These are phyloP conservation scores for Moxostoma hubbsi DNA, from an alignment of 2,797 vertebrate species.

Conservation along the genomic window DNA sequence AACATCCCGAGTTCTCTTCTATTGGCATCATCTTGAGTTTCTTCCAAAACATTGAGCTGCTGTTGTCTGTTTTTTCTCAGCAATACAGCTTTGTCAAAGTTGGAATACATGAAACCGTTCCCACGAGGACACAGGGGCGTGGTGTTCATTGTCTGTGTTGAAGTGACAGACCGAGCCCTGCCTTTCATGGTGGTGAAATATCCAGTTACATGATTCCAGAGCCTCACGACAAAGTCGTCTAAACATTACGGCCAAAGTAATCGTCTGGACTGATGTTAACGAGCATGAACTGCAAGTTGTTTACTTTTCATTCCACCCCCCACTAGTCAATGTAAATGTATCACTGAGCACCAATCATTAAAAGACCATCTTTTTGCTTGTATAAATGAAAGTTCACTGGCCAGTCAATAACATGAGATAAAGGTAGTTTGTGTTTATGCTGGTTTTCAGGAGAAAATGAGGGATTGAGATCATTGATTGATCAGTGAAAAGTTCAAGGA, in stretches of 20 bases:
- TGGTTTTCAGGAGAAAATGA: background rate
- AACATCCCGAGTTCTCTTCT: conserved; percentile 34
- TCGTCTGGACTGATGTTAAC: conserved; percentile 47
- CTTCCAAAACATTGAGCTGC: conserved; percentile 45
- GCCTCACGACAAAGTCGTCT: conserved; percentile 16
- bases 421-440: background rate
- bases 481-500: background rate
- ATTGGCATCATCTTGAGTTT: conserved; percentile 43
- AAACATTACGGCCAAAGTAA: conserved; percentile 48
- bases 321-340: conserved; percentile 37
- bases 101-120: conserved; percentile 39
- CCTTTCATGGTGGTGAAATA: conserved; percentile 56
- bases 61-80: conserved; percentile 59
- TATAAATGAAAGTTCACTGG: conserved; percentile 26
- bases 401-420: conserved; percentile 12
- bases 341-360: conserved; percentile 47
- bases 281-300: conserved; percentile 43
- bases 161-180: conserved; percentile 35
- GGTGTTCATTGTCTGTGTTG: conserved; percentile 40
- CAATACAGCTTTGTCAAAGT: conserved; percentile 47
- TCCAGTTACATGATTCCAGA: conserved; percentile 16
- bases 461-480: conserved; percentile 1
- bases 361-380: conserved; percentile 38
- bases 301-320: conserved; percentile 45
- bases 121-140: conserved; percentile 24